Conservation (phyloP, 2,113 vertebrate genomes). For the Leptodactylus fuscus region DNA sequence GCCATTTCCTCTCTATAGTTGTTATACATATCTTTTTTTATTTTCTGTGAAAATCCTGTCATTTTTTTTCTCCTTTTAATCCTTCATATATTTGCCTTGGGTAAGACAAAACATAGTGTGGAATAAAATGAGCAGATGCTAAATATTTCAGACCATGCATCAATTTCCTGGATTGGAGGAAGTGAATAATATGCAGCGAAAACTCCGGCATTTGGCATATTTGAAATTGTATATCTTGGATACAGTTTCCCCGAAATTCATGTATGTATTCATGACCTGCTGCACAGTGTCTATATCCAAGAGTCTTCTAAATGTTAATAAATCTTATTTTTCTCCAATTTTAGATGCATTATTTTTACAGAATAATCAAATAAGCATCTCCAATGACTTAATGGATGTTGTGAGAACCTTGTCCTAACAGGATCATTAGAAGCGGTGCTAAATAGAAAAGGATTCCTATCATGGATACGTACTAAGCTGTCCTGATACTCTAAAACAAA, state of each 20-base stretch:
- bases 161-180: neutral
- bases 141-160: constrained; percentile 28
- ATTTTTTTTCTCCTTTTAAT: neutral
- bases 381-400: neutral
- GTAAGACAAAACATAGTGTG: neutral
- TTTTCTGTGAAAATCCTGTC: neutral
- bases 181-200: constrained; percentile 27
- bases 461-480: no score
- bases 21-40: no score
- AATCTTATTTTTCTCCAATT: neutral
- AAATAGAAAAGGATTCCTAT: no score
- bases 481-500: no score
- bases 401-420: neutral
- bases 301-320: neutral
- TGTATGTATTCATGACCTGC: constrained; percentile 48
- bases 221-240: constrained; percentile 28
- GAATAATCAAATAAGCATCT: neutral
- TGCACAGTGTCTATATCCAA: constrained; percentile 17
- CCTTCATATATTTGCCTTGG: constrained; percentile 4
- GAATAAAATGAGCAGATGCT: constrained; percentile 23
- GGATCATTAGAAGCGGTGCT: no score
- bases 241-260: constrained; percentile 20
- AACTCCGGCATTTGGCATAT: constrained; percentile 6
- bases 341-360: neutral
- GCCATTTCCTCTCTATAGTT: no score